Conservation (phyloP, 2,797 vertebrate genomes). For the Chrysocyon brachyurus region DNA sequence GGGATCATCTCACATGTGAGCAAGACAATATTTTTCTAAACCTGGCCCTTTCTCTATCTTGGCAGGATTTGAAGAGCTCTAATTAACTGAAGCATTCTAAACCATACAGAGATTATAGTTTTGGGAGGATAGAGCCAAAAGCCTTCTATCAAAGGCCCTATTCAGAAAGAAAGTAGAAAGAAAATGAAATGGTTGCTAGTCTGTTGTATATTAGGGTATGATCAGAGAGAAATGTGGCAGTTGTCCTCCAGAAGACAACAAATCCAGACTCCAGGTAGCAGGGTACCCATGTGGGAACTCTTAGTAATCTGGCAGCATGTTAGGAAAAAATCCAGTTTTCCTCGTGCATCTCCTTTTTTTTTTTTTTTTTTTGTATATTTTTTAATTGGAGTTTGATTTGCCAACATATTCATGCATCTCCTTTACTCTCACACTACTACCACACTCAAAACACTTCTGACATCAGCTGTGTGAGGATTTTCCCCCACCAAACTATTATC, state of each 20-base stretch:
- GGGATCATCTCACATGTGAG: constrained; percentile 7
- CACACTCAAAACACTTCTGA: neutral
- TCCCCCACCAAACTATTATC: neutral
- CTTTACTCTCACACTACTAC: neutral
- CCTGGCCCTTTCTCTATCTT: constrained; percentile 19
- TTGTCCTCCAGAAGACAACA: neutral
- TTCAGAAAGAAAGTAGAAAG: constrained; percentile 21
- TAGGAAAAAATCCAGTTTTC: neutral
- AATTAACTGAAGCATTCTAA: constrained; percentile 66
- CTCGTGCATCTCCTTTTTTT: neutral
- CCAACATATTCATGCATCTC: neutral
- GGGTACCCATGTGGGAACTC: neutral
- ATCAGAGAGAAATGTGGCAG: neutral
- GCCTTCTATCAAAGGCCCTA: constrained; percentile 38
- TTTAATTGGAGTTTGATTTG: no score
- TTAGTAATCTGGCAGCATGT: neutral
- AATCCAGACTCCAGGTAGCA: neutral
- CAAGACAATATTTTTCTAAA: constrained; percentile 58
- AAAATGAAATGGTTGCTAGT: constrained; percentile 19
- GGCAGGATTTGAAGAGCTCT: constrained; percentile 62
- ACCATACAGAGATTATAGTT: constrained; percentile 50
- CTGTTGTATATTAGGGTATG: neutral
- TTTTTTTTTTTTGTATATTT: no score
- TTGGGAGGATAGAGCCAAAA: constrained; percentile 48
- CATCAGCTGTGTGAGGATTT: no score